These are phyloP conservation scores for Ypsolopha sequella DNA, from an alignment of 2,888 invertebrate genomes.

Conservation along the genomic window DNA sequence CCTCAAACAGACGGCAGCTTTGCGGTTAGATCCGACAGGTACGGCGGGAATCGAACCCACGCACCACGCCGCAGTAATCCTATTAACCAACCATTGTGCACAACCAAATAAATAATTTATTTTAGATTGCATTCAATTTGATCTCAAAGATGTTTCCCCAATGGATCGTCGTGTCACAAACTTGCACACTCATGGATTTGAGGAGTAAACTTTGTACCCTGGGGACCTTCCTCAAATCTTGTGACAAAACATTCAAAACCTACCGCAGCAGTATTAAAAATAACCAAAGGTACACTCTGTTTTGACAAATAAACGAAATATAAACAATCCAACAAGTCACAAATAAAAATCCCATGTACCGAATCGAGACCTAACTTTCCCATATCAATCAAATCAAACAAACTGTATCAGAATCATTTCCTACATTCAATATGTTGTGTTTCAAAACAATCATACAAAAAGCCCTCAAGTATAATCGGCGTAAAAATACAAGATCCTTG, in stretches of 20 bases:
- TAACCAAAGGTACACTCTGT: no score
- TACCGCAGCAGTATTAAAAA: no score
- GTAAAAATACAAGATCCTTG: constrained; percentile 37
- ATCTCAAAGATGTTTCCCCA: constrained; percentile 26
- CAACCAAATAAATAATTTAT: constrained; percentile 60
- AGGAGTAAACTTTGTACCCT: constrained; percentile 10
- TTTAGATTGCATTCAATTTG: constrained; percentile 46
- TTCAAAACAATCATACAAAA: constrained; percentile 50
- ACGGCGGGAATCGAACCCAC: constrained; percentile 51
- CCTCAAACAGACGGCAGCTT: constrained; percentile 39
- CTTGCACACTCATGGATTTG: constrained; percentile 27
- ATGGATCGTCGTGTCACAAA: constrained; percentile 25
- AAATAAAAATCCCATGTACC: neutral
- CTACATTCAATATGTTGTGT: constrained; percentile 35
- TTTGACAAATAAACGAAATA: no score
- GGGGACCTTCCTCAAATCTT: neutral
- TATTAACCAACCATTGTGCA: constrained; percentile 55
- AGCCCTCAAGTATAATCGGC: constrained; percentile 18
- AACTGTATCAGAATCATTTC: constrained; percentile 26
- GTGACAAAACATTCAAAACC: neutral
- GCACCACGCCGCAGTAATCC: constrained; percentile 45
- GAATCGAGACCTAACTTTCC: constrained; percentile 23
- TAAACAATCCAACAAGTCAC: constrained; percentile 7
- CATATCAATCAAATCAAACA: constrained; percentile 57
- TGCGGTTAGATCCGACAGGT: constrained; percentile 41